Base-by-base conservation (phyloP, 2,797 vertebrate species). In the Ciconia nigra region DNA sequence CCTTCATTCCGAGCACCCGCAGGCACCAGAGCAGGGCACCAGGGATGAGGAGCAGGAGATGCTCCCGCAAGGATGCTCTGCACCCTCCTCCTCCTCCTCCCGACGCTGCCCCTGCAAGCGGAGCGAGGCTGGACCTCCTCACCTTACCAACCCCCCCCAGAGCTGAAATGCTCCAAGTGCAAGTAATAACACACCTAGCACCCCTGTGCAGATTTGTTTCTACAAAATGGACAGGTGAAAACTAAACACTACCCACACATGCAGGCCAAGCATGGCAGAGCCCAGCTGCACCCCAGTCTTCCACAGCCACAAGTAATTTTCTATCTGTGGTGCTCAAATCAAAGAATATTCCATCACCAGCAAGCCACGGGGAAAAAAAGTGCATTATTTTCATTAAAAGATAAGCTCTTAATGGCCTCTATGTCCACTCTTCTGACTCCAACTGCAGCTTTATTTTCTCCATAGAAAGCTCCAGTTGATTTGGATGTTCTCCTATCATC, bases 91-190 rank as follows among this genome's bases (percentile, higher is more conserved):
- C 29, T 44, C 44, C 62, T 76, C 44, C 62, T 63, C 44, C 72
- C 7, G 4, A 26, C 17, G 6, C 25, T 9, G 10, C 22, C n/a
- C 29, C 52, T 5, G 0, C 1, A 7, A 54, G 41, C 6, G 1
- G 49, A 58, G 31, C 16, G 2, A 11, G 37, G 37, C 29, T 19
- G 39, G 24, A 39, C 18, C 44, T 13, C 7, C 83, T 15, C 21
- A 26, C 1, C 0, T 49, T 19, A 15, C 35, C 58, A 15, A 51
- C 49, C 22, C 3, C 0, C 22, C n/a, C 1, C 8, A 3, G 46
- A 46, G 22, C 1, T 10, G n/a, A 57, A 65, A 37, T 1, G 31
- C 47, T 29, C 26, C 3, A 37, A 7, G 44, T 11, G 8, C 26
- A 12, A 44, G 33, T 6, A 26, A 8, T 5, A 33, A 10, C 61